Conservation (phyloP, 2,888 invertebrate species). For the Branchellion lobata region DNA sequence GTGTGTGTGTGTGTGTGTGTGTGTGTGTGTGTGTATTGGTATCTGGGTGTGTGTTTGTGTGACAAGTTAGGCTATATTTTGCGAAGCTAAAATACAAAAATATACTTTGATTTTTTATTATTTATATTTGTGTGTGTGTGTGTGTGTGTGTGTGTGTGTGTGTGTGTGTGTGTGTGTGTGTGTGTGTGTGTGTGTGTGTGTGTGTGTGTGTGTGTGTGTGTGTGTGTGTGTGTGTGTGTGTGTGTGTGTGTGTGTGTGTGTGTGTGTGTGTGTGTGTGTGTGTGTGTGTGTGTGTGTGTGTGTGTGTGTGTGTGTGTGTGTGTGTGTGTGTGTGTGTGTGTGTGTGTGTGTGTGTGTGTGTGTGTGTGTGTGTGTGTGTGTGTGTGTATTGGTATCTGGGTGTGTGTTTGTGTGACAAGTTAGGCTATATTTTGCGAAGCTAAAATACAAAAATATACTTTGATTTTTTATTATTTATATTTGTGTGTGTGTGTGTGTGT, state of each 20-base stretch:
- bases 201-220: conserved; percentile 38
- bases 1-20: conserved; percentile 34
- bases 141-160: neutral
- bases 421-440: no score
- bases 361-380: conserved; percentile 31
- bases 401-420: neutral
- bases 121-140: neutral
- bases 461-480: no score
- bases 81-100: no score
- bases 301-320: conserved; percentile 19
- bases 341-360: conserved; percentile 34
- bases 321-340: conserved; percentile 6
- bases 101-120: no score
- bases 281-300: conserved; percentile 33
- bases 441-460: no score
- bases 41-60: neutral
- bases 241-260: conserved; percentile 43
- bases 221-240: conserved; percentile 45
- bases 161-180: neutral
- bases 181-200: neutral
- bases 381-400: conserved; percentile 15
- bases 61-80: no score
- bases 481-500: neutral
- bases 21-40: conserved; percentile 32
- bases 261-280: conserved; percentile 32